phyloP scores from a whole-genome alignment of 2,797 vertebrate species.

The Monodelphis domestica region DNA sequence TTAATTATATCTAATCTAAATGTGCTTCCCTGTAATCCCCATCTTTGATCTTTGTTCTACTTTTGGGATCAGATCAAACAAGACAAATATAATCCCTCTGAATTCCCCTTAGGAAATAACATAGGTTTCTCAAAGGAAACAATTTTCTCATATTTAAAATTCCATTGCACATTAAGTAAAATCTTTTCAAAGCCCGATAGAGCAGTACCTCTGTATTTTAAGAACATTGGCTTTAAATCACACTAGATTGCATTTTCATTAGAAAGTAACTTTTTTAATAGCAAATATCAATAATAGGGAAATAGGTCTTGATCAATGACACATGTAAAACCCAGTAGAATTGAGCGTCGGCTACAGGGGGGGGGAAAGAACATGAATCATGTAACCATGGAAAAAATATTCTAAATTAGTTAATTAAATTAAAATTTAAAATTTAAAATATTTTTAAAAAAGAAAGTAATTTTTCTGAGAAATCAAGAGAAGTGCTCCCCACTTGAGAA shows the following conservation, averaged over 20 bases:
- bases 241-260: slow-evolving; percentile 33
- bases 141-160: slow-evolving; percentile 26
- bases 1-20: neutral
- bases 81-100: neutral
- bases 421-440: too few species aligned
- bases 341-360: too few species aligned
- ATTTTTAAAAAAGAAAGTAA: too few species aligned
- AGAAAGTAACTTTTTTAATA: slow-evolving; percentile 36
- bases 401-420: too few species aligned
- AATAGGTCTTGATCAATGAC: too few species aligned
- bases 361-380: too few species aligned
- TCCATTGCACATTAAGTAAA: slow-evolving; percentile 1
- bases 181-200: neutral
- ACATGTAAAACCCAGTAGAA: too few species aligned
- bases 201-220: neutral
- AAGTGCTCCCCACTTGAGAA: slow-evolving; percentile 5
- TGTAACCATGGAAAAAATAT: too few species aligned
- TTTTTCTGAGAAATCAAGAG: slow-evolving; percentile 12
- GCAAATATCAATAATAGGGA: too few species aligned
- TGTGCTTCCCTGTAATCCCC: neutral
- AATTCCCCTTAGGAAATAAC: neutral
- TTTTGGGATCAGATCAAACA: neutral
- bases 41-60: neutral
- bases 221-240: slow-evolving; percentile 22
- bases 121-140: neutral